Base-by-base conservation (phyloP, 2,113 vertebrate species). In the Genyomyrus donnyi region DNA sequence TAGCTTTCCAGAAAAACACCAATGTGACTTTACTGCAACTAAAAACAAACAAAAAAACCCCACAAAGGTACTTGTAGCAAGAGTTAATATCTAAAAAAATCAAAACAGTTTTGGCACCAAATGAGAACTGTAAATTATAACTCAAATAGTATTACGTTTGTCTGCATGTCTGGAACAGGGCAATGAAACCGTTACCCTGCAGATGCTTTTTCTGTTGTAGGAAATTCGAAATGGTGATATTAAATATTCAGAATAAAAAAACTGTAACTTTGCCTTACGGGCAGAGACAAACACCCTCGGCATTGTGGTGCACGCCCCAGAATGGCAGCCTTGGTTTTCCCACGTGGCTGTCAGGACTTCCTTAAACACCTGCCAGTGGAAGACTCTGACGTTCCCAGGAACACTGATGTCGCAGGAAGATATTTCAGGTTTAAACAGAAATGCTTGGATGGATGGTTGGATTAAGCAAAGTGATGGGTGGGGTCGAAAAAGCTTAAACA, bases 181-280 rank as follows among this genome's bases (percentile, higher is more conserved):
- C 11, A 58, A 15, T 48, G 39, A 89, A 62, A 89, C 17, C 3
- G 2, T 66, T 66, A 58, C 85, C 17, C 52, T 31, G 42, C 9
- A 27, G 39, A 21, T 27, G 17, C 6, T 24, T 89, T 42, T 15
- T 83, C 53, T 88, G n/a, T 70, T 48, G 27, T 27, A 58, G 53
- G 80, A 89, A 89, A 89, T 62, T 89, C 52, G 80, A 89, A 50
- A 39, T 89, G 53, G 6, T 85, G 27, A 89, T 46, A 52, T 53
- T 89, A 83, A 50, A 89, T 83, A 46, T 88, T 62, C 27, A 45
- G 3, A 52, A 19, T 42, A 58, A 84, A 39, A 45, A 56, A 24
- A 45, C 4, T 39, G 52, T 83, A 31, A 11, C 9, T 85, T 62
- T 19, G 46, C 31, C 24, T 89, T 58, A 15, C n/a, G 4, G 45